Evolutionary conservation across 2,113 vertebrate species (phyloP), one percentile per base, ranked within the genome.

Genomic region (Ramphastos sulfuratus): DNA sequence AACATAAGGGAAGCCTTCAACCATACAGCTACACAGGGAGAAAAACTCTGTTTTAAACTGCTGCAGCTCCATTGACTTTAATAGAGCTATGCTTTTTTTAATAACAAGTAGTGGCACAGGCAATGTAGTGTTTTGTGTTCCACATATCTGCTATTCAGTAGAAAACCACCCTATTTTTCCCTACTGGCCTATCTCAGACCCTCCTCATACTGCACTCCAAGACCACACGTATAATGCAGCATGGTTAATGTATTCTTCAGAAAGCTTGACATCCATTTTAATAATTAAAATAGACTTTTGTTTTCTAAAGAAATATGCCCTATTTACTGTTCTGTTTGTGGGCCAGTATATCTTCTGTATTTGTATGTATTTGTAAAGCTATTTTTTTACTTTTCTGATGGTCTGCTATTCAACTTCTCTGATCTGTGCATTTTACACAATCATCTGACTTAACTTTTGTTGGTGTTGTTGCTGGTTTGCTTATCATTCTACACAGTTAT

Each of bases 1-100:
- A 82, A 7, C 9, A 5, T 66, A 70, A 95, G 70, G 56, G 46
- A 82, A 63, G 12, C 8, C 46, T 94, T 87, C 74, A 91, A 77
- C 46, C 54, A 39, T 55, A 71, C 17, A 67, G 25, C 42, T 64
- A 64, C 23, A 73, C 13, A 74, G 44, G 18, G 13, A 92, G 35
- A 33, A 85, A 85, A 77, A 28, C 50, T 55, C 39, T 89, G 50
- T 80, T 96, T 56, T 78, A 78, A 83, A 71, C 28, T 70, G 52
- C 52, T 83, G 48, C 30, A 83, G 46, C 58, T 89, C 37, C 88
- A 67, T 8, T 91, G 63, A 82, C 46, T 92, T 94, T 89, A 91
- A 70, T 21, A 85, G 72, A 86, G 11, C 13, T 50, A n/a, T 44
- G 33, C 9, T 69, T 67, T 72, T 91, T 73, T 60, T 46, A 81